Evolutionary conservation across 2,797 vertebrate species (phyloP), one percentile per base, ranked within the genome.

Genomic region (Gymnocypris eckloni): DNA sequence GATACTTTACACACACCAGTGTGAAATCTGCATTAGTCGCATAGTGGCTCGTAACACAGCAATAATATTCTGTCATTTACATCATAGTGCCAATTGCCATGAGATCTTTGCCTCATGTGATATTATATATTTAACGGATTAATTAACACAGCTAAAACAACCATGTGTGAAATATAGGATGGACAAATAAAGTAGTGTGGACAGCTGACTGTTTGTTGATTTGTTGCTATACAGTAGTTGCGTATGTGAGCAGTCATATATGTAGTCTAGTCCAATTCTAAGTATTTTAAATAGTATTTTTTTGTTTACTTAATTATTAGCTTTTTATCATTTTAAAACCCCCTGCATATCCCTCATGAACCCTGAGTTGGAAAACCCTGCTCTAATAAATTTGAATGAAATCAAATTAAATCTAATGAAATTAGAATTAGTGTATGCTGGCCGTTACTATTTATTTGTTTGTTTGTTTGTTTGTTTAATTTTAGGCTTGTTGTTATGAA

Each of bases 21-120:
- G 89, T 83, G 37, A 88, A 91, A 91, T 84, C 13, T 73, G 87
- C 86, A 4, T 41, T 75, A 83, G 84, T 83, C 85, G 84, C 52
- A 16, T 75, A 73, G 70, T 9, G 85, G 16, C 39, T 52, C 16
- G 28, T 37, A 70, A 76, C 67, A 70, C 28, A 33, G 54, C 8
- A 83, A n/a, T 39, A 28, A 54, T 13, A 52, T 22, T 52, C 54
- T 54, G 61, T 39, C 15, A 85, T 86, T 87, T 67, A 73, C 80
- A 83, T 41, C 75, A 16, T 33, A 75, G 43, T 66, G 71, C 20
- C 15, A 83, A 20, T 9, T 75, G 43, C 56, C 28, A 39, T 54
- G 13, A 56, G 33, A 70, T 39, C 43, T 64, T 45, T 66, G 28
- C 41, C 41, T 73, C 43, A 66, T 16, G 43, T 6, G 5, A 80